Percentiles rank a stretch among this genome's conserved stretches.
Conservation (phyloP, 2,797 vertebrate genomes). For the Vireo griseus region DNA sequence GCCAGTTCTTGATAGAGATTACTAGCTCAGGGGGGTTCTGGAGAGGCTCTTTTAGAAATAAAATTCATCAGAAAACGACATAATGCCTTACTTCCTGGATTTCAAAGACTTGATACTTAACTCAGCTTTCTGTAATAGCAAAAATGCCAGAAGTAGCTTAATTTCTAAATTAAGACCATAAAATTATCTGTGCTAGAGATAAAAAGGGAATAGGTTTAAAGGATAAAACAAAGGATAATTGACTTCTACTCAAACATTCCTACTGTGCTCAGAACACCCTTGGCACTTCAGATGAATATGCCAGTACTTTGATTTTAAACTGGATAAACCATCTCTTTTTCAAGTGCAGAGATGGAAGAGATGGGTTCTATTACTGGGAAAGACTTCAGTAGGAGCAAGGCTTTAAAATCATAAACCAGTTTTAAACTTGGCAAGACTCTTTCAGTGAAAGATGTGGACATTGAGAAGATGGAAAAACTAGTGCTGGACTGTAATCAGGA, state of each 20-base stretch:
- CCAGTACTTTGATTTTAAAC: conserved; percentile 39
- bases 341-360: background rate
- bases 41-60: background rate
- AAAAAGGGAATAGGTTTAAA: conserved; percentile 30
- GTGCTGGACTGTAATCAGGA: background rate
- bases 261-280: conserved; percentile 12
- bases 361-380: background rate
- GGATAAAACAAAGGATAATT: conserved; percentile 49
- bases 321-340: conserved; percentile 20
- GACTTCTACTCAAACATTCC: conserved; percentile 24
- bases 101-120: conserved; percentile 1
- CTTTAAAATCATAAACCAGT: background rate
- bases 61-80: background rate
- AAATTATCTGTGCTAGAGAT: conserved; percentile 12
- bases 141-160: conserved; percentile 25
- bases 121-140: background rate
- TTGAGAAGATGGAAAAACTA: background rate
- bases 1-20: background rate
- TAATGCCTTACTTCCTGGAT: background rate
- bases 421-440: background rate
- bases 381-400: background rate
- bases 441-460: background rate
- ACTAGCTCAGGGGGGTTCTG: background rate
- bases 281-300: conserved; percentile 21
- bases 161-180: conserved; percentile 13